Evolutionary conservation across 30 jellyfish, hydroid and myxozoan species (phyloP), one percentile per base, ranked within the genome.

Genomic region (Sanderia malayensis): DNA sequence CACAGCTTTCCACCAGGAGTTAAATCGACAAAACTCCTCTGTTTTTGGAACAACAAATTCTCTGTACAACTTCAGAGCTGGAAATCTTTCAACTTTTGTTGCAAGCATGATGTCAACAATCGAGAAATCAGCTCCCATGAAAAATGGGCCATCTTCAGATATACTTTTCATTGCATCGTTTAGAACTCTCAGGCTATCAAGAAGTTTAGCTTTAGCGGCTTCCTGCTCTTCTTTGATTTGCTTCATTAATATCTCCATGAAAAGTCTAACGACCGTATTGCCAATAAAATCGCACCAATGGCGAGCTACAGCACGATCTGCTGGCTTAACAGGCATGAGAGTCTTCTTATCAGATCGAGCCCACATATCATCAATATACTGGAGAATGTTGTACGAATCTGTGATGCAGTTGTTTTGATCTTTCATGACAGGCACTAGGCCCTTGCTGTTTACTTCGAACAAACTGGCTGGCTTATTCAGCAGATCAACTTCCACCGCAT

Each of bases 301-400:
- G 31, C 94, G 61, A 0, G 83, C 87, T 28, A 57, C 24, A 20
- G 94, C 87, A 1, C 94, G 67, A 0, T 63, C 69, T 0, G 47
- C 80, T 21, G 94, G 87, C 13, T 23, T 11, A 8, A 19, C 30
- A 25, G 94, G 94, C 27, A 82, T 53, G 18, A 82, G 63, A 1
- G 73, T 66, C 17, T 27, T 23, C 17, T 60, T 49, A 45, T 46
- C 80, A 20, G 46, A 52, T 15, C 52, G 44, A n/a, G 55, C 24
- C 94, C 94, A 82, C 83, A 63, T 82, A 45, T 82, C 94, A 33
- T 82, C 94, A 19, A 82, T 44, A 62, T 82, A 82, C 47, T 67
- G 87, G 76, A 82, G 18, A 21, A 71, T 65, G 41, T 47, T 73
- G 49, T 64, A 60, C 3, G 94, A 82, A 22, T 82, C 94, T 18